Percentiles rank a stretch among this genome's conserved stretches.
Conservation (phyloP, 1,140 invertebrate species). For the Danaus plexippus region DNA sequence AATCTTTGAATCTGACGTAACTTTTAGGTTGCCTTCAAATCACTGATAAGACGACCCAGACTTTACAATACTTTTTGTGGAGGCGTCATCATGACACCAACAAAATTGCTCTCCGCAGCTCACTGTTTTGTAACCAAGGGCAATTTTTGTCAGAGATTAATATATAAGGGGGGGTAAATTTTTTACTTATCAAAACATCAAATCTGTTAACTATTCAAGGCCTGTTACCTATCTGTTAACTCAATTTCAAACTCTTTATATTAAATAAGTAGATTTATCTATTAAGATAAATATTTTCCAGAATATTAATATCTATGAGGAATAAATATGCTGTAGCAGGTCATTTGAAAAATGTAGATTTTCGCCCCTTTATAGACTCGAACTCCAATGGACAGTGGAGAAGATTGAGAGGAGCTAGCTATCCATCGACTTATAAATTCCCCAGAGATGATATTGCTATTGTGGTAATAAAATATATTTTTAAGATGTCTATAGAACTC, state of each 20-base stretch:
- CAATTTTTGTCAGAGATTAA: conserved; percentile 26
- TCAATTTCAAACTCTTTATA: too few species aligned
- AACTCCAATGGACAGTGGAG: conserved; percentile 39
- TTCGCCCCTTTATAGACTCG: conserved; percentile 10
- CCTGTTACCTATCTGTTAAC: too few species aligned
- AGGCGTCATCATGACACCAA: conserved; percentile 30
- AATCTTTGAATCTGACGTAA: too few species aligned
- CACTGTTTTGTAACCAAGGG: conserved; percentile 37
- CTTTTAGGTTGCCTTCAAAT: conserved; percentile 39
- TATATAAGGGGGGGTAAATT: too few species aligned
- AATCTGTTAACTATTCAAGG: too few species aligned
- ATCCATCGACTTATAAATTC: conserved; percentile 34
- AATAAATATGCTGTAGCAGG: conserved; percentile 37
- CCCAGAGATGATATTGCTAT: conserved; percentile 40
- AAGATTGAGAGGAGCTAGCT: conserved; percentile 20
- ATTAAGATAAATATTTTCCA: background rate
- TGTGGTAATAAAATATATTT: conserved; percentile 25
- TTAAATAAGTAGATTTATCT: too few species aligned
- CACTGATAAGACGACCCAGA: background rate
- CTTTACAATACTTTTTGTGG: conserved; percentile 40
- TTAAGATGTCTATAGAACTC: too few species aligned
- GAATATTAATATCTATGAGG: conserved; percentile 9
- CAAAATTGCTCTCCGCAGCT: conserved; percentile 44
- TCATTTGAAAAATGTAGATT: conserved; percentile 24
- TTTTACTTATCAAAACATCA: too few species aligned